A percentile compares a stretch with the other conserved stretches of the same genome.
Conservation (phyloP, 1,140 invertebrate genomes). For the Diplogasteroides magnus region DNA sequence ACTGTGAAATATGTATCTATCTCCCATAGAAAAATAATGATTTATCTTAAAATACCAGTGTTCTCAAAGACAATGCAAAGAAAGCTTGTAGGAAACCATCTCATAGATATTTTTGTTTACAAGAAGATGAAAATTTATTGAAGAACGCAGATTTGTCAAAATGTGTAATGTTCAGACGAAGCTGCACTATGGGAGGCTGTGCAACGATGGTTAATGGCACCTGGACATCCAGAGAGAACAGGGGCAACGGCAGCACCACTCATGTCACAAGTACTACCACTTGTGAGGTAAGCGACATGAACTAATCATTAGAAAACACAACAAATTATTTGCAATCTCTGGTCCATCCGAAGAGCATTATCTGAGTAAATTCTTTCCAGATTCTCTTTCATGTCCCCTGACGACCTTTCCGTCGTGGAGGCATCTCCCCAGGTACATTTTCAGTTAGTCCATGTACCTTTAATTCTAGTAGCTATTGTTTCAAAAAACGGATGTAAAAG, state of each 20-base stretch:
- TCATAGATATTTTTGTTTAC: slow-evolving; percentile 6
- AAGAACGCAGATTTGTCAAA: no score
- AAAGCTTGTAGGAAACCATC: neutral
- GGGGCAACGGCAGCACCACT: slow-evolving; percentile 49
- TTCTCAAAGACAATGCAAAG: slow-evolving; percentile 2
- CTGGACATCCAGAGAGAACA: slow-evolving; percentile 47
- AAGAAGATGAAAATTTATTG: neutral
- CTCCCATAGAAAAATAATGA: slow-evolving; percentile 10
- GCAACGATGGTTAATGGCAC: slow-evolving; percentile 42
- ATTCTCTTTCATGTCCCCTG: slow-evolving; percentile 59
- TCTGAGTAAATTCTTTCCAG: slow-evolving; percentile 27
- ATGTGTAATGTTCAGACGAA: slow-evolving; percentile 37
- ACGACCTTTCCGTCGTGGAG: slow-evolving; percentile 57
- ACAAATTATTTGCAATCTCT: no score
- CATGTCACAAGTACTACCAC: slow-evolving; percentile 40
- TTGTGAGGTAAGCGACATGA: slow-evolving; percentile 33
- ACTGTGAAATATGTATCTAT: slow-evolving; percentile 41
- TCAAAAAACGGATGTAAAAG: no score
- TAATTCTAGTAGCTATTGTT: no score
- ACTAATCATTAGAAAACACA: neutral
- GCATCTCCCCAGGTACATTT: slow-evolving; percentile 41
- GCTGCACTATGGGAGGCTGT: slow-evolving; percentile 45
- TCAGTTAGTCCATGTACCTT: no score
- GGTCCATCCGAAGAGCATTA: neutral
- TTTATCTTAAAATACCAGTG: neutral